A percentile compares a stretch with the other conserved stretches of the same genome.
Conservation (phyloP, 2,113 vertebrate species). For the Pelobates fuscus region DNA sequence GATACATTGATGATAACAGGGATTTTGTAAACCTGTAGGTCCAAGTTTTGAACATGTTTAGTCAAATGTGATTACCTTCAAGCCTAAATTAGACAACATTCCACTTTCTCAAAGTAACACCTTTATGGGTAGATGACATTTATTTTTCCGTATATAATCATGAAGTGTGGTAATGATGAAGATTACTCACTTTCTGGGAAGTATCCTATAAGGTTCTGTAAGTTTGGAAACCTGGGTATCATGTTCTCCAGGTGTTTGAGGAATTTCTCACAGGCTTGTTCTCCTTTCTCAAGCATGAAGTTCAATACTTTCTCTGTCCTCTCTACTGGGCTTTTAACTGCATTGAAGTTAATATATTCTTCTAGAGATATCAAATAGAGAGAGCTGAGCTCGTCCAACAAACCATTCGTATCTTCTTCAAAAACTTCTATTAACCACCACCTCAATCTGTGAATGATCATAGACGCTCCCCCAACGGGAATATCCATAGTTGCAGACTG, state of each 20-base stretch:
- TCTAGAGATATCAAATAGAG: background rate
- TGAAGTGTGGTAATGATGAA: background rate
- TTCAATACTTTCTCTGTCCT: background rate
- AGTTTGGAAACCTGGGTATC: background rate
- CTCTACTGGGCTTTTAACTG: background rate
- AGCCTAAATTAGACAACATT: no score
- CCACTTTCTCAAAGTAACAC: no score
- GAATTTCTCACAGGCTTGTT: constrained; percentile 1
- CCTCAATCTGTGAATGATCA: background rate
- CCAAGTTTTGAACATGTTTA: no score
- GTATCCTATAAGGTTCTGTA: background rate
- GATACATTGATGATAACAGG: no score
- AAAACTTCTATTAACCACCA: background rate
- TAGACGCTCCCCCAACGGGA: background rate
- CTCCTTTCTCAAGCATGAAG: constrained; percentile 12
- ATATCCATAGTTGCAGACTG: background rate
- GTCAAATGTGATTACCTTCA: no score
- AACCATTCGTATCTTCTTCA: background rate
- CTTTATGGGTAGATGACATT: no score
- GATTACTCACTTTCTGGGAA: background rate
- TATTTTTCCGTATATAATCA: no score
- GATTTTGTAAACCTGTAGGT: no score
- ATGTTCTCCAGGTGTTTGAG: constrained; percentile 26
- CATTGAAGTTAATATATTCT: background rate
- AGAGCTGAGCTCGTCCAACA: background rate